Evolutionary conservation across 2,797 vertebrate species (phyloP).

Genomic region (Scolopax bukidnonensis): DNA sequence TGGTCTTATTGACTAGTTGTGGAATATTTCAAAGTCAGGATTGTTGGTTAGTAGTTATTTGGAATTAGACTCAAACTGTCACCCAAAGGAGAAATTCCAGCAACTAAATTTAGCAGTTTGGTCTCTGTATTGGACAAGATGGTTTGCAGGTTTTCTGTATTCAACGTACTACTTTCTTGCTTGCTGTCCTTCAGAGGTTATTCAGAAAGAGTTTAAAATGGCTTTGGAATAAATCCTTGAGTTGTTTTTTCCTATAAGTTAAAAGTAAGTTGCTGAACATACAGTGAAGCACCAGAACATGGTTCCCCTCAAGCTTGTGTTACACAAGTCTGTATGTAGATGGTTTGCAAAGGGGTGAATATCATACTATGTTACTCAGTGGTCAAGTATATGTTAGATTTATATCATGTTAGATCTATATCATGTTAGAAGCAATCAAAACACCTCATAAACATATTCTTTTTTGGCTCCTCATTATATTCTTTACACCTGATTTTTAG

Average conservation of each 20-base stretch:
- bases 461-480: neutral
- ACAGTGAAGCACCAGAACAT: neutral
- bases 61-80: conserved; percentile 53
- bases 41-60: conserved; percentile 51
- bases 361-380: neutral
- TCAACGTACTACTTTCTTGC: neutral
- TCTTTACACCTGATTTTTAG: neutral
- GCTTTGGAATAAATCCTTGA: neutral
- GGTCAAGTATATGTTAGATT: neutral
- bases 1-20: neutral
- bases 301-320: neutral
- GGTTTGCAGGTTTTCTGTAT: conserved; percentile 66
- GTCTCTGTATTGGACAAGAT: conserved; percentile 42
- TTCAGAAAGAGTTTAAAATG: conserved; percentile 32
- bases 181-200: conserved; percentile 42
- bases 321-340: neutral
- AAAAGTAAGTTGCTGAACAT: neutral
- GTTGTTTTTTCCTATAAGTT: neutral
- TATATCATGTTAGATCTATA: too few relatives aligned
- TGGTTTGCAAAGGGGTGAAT: neutral
- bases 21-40: neutral
- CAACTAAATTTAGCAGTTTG: conserved; percentile 66
- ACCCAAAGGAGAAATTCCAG: conserved; percentile 61
- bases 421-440: neutral
- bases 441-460: neutral